These are phyloP conservation scores for Amiota mariae DNA, from an alignment of 2,888 invertebrate genomes.

Conservation along the genomic window DNA sequence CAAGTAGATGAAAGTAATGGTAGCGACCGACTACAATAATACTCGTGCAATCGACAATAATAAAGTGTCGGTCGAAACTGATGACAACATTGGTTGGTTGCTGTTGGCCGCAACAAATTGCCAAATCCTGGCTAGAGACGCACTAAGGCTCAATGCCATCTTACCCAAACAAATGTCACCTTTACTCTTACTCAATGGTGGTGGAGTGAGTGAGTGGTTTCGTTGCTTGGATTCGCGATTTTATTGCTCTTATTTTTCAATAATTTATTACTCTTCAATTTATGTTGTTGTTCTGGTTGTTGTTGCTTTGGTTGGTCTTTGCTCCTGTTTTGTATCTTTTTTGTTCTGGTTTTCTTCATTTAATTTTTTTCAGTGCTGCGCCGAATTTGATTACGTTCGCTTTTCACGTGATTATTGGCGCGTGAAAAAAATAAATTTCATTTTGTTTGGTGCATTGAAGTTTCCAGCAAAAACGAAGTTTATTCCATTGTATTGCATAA, in stretches of 20 bases:
- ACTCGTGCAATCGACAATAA: too few species aligned
- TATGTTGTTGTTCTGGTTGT: background rate
- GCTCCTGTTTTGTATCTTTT: background rate
- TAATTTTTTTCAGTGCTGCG: constrained; percentile 12
- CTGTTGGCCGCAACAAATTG: background rate
- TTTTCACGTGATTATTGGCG: constrained; percentile 63
- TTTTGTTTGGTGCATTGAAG: constrained; percentile 41
- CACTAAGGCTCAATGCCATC: too few species aligned
- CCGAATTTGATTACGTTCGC: constrained; percentile 65
- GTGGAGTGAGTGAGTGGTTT: background rate
- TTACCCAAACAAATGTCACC: too few species aligned
- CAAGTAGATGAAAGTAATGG: background rate
- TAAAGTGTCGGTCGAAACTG: background rate
- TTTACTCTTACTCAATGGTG: too few species aligned
- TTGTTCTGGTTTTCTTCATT: background rate
- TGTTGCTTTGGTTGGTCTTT: background rate
- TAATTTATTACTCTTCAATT: constrained; percentile 12
- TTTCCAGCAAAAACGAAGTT: background rate
- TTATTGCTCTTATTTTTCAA: constrained; percentile 22
- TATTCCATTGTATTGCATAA: too few species aligned
- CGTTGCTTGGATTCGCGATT: background rate
- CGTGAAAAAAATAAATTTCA: constrained; percentile 65
- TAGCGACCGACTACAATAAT: too few species aligned
- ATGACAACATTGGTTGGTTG: constrained; percentile 6
- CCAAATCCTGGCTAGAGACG: background rate